These are phyloP conservation scores for Nomada fucata DNA, from an alignment of 2,888 invertebrate species.

Conservation along the genomic window DNA sequence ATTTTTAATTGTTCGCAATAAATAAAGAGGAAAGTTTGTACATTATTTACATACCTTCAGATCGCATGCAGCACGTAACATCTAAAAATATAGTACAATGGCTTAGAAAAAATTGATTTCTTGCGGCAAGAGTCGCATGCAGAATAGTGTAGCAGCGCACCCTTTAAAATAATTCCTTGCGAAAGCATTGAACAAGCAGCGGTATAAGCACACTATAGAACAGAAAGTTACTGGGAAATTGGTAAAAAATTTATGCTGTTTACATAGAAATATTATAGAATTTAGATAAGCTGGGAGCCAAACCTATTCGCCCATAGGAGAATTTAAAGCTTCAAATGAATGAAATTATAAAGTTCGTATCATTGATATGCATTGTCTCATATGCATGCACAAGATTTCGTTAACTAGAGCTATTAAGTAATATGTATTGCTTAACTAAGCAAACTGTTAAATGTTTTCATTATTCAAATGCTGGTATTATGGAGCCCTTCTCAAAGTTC, in stretches of 20 bases:
- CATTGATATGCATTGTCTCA: background rate
- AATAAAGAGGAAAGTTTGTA: background rate
- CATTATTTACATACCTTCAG: conserved; percentile 10
- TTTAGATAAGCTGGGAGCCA: background rate
- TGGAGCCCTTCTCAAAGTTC: conserved; percentile 40
- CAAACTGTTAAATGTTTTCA: conserved; percentile 49
- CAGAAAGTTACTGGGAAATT: background rate
- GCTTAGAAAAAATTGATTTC: background rate
- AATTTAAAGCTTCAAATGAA: background rate
- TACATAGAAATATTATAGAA: conserved; percentile 14
- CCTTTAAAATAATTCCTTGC: background rate
- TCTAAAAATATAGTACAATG: background rate
- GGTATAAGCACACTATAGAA: background rate
- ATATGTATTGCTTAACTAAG: conserved; percentile 29
- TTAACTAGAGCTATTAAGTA: conserved; percentile 21
- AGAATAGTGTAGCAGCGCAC: background rate
- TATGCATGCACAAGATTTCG: background rate
- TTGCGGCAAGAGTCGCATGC: conserved; percentile 6
- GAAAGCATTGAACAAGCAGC: conserved; percentile 1
- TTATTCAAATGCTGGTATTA: conserved; percentile 53
- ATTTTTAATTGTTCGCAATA: background rate
- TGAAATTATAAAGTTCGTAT: background rate
- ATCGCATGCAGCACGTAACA: conserved; percentile 26
- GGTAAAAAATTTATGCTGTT: background rate
- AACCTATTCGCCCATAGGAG: background rate